A percentile compares a stretch with the other conserved stretches of the same genome.
Conservation (phyloP, 2,888 invertebrate species). For the Lydus trimaculatus region DNA sequence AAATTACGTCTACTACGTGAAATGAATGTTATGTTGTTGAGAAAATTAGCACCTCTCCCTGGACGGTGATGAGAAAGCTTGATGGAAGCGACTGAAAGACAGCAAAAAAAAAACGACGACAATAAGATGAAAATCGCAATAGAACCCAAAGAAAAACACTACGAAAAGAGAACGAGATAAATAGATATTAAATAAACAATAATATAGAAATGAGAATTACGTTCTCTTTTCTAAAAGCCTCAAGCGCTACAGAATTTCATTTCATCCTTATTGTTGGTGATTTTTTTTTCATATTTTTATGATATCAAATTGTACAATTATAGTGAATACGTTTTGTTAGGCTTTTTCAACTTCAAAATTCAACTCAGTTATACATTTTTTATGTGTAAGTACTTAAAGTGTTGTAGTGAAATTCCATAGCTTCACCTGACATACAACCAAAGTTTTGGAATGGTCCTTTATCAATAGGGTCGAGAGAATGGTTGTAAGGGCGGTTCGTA, state of each 20-base stretch:
- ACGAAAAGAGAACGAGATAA: neutral
- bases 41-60: neutral
- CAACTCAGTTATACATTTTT: neutral
- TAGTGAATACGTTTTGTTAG: neutral
- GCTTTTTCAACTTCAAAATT: neutral
- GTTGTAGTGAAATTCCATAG: neutral
- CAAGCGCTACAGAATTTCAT: neutral
- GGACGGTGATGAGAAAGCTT: neutral
- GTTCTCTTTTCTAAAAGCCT: neutral
- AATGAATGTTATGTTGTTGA: neutral
- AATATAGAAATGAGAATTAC: neutral
- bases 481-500: neutral
- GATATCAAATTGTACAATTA: neutral
- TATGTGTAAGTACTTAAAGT: neutral
- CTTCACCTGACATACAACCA: neutral
- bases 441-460: slow-evolving; percentile 3
- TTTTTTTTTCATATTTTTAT: neutral
- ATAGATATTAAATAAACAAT: slow-evolving; percentile 7
- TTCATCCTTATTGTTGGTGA: neutral
- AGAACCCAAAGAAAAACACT: neutral
- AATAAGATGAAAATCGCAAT: neutral
- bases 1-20: neutral
- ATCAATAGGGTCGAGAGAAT: neutral
- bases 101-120: neutral
- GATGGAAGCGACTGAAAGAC: neutral